Percentiles rank a stretch among this genome's conserved stretches.
Conservation (phyloP, 2,113 vertebrate genomes). For the Xiphorhynchus elegans region DNA sequence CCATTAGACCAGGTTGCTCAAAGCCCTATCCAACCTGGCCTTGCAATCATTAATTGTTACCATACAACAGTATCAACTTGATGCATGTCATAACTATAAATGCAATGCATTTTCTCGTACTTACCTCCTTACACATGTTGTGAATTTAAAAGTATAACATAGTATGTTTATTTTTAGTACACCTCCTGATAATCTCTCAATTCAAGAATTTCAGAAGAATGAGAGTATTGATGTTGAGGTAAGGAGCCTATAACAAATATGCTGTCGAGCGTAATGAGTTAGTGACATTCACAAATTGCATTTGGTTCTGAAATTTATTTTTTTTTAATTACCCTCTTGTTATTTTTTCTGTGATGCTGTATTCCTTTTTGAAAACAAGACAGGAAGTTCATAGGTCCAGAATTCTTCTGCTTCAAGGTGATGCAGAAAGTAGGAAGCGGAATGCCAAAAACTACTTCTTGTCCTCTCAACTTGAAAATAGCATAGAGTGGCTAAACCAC, state of each 20-base stretch:
- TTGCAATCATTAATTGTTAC: background rate
- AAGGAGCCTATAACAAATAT: constrained; percentile 31
- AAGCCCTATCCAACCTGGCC: background rate
- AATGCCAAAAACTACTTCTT: background rate
- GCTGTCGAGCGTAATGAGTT: background rate
- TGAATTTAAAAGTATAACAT: constrained; percentile 8
- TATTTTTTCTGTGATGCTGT: background rate
- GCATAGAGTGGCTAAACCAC: background rate
- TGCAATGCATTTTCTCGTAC: background rate
- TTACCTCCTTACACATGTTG: background rate
- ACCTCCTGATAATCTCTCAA: constrained; percentile 96
- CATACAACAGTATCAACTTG: background rate
- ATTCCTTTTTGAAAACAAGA: background rate
- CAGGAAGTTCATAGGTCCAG: background rate
- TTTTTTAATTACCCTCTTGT: background rate
- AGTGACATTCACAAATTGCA: background rate
- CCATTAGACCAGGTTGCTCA: background rate
- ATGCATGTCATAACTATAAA: background rate
- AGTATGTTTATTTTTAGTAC: constrained; percentile 78
- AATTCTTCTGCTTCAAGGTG: background rate
- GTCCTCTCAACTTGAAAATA: background rate
- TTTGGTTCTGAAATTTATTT: background rate
- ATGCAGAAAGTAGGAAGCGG: background rate
- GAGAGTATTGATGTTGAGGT: constrained; percentile 98
- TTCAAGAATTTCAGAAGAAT: constrained; percentile 99